Evolutionary conservation across 2,888 invertebrate genomes (phyloP).

Genomic region (Eristalinus aeneus): DNA sequence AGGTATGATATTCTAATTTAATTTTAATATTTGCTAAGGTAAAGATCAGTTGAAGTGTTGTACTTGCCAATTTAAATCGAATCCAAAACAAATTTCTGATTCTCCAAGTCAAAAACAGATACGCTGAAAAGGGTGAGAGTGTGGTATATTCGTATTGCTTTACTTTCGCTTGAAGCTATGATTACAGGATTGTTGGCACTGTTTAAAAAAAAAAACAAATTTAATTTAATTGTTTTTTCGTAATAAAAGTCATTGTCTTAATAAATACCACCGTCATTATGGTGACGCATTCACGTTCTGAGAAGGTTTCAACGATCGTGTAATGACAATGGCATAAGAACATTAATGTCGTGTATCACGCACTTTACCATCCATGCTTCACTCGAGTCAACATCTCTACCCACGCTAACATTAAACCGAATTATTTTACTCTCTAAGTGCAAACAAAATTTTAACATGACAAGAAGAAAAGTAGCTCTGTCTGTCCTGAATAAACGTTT

Average conservation of each 20-base stretch:
- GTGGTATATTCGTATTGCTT: no score
- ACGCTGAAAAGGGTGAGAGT: no score
- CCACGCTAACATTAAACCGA: neutral
- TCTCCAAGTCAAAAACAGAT: no score
- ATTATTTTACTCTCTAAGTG: neutral
- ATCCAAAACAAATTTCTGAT: no score
- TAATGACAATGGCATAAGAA: neutral
- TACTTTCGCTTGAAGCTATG: neutral
- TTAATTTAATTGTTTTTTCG: neutral
- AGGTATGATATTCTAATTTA: no score
- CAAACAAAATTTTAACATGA: constrained; percentile 10
- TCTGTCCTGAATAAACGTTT: constrained; percentile 12
- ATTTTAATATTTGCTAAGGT: no score
- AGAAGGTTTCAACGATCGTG: neutral
- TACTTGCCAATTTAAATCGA: no score
- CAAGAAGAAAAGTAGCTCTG: neutral
- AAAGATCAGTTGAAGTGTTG: no score
- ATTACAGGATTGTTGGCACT: neutral
- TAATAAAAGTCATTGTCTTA: neutral
- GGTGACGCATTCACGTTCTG: neutral
- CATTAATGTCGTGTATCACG: neutral
- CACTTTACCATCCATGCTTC: neutral
- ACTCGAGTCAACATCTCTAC: neutral
- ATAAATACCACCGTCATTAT: neutral
- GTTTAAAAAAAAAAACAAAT: neutral